Conservation (phyloP, 2,797 vertebrate genomes). For the Phalanger gymnotis region DNA sequence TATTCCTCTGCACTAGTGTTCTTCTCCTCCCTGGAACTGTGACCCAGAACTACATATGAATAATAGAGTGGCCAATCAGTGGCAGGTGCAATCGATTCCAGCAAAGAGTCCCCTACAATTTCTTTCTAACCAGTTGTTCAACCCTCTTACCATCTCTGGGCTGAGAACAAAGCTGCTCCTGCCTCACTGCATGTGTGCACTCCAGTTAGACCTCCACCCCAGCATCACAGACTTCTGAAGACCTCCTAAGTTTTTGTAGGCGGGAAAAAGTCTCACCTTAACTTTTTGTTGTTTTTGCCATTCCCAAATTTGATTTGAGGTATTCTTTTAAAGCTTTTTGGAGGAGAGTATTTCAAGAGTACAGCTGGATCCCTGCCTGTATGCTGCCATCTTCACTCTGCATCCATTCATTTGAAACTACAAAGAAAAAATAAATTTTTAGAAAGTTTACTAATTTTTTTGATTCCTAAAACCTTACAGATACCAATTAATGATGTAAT, state of each 20-base stretch:
- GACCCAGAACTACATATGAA: background rate
- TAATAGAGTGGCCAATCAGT: background rate
- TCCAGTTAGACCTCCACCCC: background rate
- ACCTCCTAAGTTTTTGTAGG: background rate
- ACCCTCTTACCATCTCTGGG: background rate
- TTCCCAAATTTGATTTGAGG: background rate
- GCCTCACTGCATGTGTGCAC: background rate
- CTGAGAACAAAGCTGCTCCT: background rate
- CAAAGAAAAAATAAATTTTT: background rate
- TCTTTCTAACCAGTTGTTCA: background rate
- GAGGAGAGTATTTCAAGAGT: background rate
- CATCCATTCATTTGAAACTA: background rate
- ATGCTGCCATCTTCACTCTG: background rate
- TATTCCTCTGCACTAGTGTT: background rate
- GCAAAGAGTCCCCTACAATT: background rate
- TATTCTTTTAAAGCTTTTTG: background rate
- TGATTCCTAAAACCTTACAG: constrained; percentile 24
- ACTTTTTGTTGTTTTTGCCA: background rate
- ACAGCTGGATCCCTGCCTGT: background rate
- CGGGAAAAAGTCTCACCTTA: background rate
- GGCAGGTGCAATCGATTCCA: background rate
- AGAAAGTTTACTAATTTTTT: background rate
- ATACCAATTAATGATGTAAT: constrained; percentile 48
- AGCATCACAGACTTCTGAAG: background rate
- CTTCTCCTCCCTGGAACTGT: background rate